Evolutionary conservation across 2,113 vertebrate species (phyloP), one percentile per base, ranked within the genome.

Genomic region (Chlorodrepanis virens): DNA sequence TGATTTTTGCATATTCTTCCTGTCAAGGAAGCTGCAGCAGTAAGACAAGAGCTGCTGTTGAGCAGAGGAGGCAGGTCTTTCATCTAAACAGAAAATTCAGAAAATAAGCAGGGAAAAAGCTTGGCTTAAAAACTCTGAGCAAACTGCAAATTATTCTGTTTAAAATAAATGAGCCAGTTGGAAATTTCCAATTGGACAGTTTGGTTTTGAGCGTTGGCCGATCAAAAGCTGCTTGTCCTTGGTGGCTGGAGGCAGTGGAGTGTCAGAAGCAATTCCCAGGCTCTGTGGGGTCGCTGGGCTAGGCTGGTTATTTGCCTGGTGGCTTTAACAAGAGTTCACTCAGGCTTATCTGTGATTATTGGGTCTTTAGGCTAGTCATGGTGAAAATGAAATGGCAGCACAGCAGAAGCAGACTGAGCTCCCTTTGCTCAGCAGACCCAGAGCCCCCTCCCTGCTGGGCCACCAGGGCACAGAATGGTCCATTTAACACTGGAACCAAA

Each of bases 131-230:
- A 85, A 45, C 68, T 69, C 45, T 0, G 56, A 68, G 56, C n/a
- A 87, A 88, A 52, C 65, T 35, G 61, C 47, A 90, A 75, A 87
- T 91, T 47, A 74, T 87, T 81, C 39, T 65, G 54, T 63, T 85
- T 60, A 78, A 85, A 54, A 77, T 83, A 59, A 77, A 40, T 2
- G 31, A 83, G 25, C 47, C 59, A 13, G 60, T 16, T 45, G 45
- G 27, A 42, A 29, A 71, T 85, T 81, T 89, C 17, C 81, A 33
- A 3, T 50, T 9, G 74, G 84, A n/a, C n/a, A 5, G 87, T 22
- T 83, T 1, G 1, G 29, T 11, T 61, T 19, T 50, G 72, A 11
- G 67, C 53, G 56, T 1, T 24, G 22, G n/a, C 0, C 2, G 65
- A 53, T 67, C 63, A 59, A 54, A 74, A 81, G 72, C 31, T 14